These are phyloP conservation scores for Chymomyza fuscimana DNA, from an alignment of 2,888 invertebrate genomes.

Conservation along the genomic window DNA sequence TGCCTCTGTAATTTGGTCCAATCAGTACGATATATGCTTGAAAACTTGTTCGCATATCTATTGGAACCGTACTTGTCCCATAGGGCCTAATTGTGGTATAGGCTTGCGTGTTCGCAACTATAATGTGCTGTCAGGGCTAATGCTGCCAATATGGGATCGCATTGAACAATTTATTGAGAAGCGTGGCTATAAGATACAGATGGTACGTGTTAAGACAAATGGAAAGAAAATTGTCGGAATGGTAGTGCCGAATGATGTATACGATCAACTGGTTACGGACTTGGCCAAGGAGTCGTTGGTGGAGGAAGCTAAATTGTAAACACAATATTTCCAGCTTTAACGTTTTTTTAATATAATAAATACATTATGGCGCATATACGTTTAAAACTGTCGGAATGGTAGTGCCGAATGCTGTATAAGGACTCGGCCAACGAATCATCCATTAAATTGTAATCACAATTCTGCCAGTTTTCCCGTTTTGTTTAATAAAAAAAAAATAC, in stretches of 20 bases:
- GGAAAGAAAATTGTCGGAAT: constrained; percentile 96
- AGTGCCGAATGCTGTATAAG: constrained; percentile 91
- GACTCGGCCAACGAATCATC: constrained; percentile 89
- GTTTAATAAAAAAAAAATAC: too few relatives aligned
- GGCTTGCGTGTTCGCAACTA: constrained; percentile 94
- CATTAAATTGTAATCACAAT: constrained; percentile 45
- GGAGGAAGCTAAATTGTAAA: constrained; percentile 81
- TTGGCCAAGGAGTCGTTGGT: constrained; percentile 88
- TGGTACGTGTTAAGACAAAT: constrained; percentile 94
- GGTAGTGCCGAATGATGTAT: constrained; percentile 92
- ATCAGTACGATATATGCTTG: constrained; percentile 91
- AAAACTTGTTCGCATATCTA: constrained; percentile 94
- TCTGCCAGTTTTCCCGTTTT: too few relatives aligned
- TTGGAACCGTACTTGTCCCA: constrained; percentile 92
- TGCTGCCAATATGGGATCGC: constrained; percentile 97
- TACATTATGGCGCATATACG: constrained; percentile 84
- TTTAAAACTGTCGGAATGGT: constrained; percentile 96
- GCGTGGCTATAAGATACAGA: constrained; percentile 95
- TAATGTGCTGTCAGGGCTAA: constrained; percentile 96
- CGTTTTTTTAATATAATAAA: constrained; percentile 82
- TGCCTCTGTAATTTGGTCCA: constrained; percentile 93
- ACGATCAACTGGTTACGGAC: constrained; percentile 87
- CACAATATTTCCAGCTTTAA: too few relatives aligned
- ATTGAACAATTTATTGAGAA: constrained; percentile 92
- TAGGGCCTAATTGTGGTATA: constrained; percentile 92